Percentiles rank a stretch among this genome's conserved stretches.
Conservation (phyloP, 2,113 vertebrate species). For the Gambusia holbrooki region DNA sequence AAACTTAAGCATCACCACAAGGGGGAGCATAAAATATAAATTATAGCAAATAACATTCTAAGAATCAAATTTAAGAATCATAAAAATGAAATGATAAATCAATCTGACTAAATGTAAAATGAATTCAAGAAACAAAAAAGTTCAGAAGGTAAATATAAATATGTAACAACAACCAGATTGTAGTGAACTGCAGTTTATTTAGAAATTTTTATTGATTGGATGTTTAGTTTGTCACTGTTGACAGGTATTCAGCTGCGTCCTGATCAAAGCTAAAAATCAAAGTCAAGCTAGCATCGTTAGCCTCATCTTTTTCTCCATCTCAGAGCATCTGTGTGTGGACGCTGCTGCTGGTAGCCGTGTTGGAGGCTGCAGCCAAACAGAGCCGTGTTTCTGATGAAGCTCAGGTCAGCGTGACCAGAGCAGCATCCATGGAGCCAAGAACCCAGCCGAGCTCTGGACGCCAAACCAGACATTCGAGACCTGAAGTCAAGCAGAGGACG, state of each 20-base stretch:
- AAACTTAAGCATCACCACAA: background rate
- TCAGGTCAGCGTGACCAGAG: constrained; percentile 61
- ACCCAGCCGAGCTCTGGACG: background rate
- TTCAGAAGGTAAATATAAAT: background rate
- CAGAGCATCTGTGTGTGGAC: constrained; percentile 38
- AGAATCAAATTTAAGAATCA: too few relatives aligned
- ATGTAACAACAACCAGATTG: too few relatives aligned
- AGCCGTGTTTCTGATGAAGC: constrained; percentile 79
- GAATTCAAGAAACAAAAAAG: too few relatives aligned
- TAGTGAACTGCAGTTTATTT: background rate
- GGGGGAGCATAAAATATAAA: too few relatives aligned
- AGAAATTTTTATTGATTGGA: background rate
- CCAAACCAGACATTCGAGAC: background rate
- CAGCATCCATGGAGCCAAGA: constrained; percentile 18
- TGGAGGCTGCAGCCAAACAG: constrained; percentile 38
- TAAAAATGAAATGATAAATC: too few relatives aligned
- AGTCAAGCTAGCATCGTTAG: too few relatives aligned
- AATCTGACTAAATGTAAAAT: too few relatives aligned
- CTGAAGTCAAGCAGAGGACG: constrained; percentile 23
- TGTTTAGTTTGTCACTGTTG: background rate
- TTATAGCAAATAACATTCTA: background rate
- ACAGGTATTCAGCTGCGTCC: background rate
- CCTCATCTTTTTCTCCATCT: constrained; percentile 4
- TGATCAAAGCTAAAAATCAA: background rate
- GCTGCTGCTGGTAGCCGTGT: constrained; percentile 35